Base-by-base conservation (phyloP, 2,888 invertebrate genomes). In the Xestia c-nigrum region DNA sequence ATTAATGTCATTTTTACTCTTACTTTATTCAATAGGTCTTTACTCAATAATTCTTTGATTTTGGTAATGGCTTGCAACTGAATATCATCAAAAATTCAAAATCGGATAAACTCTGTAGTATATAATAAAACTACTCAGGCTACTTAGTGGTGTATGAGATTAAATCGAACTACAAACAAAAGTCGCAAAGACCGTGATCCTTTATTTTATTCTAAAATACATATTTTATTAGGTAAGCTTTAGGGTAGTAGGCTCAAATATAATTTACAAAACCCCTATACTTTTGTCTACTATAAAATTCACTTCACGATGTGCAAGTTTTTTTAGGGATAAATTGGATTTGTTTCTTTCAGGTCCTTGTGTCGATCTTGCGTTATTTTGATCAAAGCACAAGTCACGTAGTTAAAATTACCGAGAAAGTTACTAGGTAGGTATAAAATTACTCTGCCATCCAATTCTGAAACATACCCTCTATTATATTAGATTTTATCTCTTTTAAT, bases 401-500 rank as follows among this genome's bases (percentile, higher is more conserved):
- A 72, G n/a, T 65, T n/a, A 76, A 52, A 76, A 10, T 80, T 47
- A 21, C 40, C 19, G 14, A 63, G 67, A 72, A 74, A 50, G 31
- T 50, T 50, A 38, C 66, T 50, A 43, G 14, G 6, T 50, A 43
- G 14, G 6, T 21, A 43, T 43, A 64, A 80, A 71, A 67, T 64
- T 63, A 59, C 38, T 80, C 38, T 50, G 16, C 7, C 31, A 46
- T 65, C 9, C 16, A 57, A 50, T 68, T 43, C 14, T 59, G 21
- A 66, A 72, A 72, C 24, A 66, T 12, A n/a, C 21, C 40, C 67
- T 24, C 4, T 38, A 6, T 47, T 46, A 80, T 80, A 74, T 64
- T 63, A 50, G 57, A 57, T 64, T 59, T 52, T 66, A 69, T 74
- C 68, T 69, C 74, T 63, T 63, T 31, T 61, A 46, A 63, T 43